Evolutionary conservation across 2,113 vertebrate species (phyloP).

Genomic region (Paramisgurnus dabryanus): DNA sequence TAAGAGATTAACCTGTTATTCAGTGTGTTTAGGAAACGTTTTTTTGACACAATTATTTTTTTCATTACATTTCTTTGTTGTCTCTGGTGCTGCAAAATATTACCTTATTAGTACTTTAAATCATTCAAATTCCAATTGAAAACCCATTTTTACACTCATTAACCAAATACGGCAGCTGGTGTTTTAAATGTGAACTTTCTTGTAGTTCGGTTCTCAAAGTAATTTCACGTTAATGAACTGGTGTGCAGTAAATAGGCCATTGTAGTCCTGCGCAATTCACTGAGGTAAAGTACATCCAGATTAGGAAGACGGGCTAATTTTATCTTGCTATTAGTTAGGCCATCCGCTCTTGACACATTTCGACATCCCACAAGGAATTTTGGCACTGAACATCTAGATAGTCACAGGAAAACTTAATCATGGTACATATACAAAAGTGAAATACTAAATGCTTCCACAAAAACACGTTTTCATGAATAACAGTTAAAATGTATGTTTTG

Average conservation of each 20-base stretch:
- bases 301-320: conserved; percentile 29
- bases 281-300: conserved; percentile 22
- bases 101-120: not conserved
- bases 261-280: conserved; percentile 15
- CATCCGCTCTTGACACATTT: conserved; percentile 37
- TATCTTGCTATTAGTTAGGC: conserved; percentile 34
- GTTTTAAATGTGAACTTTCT: not conserved
- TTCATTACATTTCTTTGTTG: not conserved
- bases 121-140: not conserved
- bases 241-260: conserved; percentile 15
- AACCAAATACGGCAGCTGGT: not conserved
- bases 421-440: too few species aligned
- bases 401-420: too few species aligned
- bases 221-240: not conserved
- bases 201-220: not conserved
- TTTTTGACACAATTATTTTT: too few species aligned
- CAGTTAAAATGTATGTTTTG: too few species aligned
- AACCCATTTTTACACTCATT: not conserved
- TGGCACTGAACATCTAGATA: not conserved
- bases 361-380: conserved; percentile 23
- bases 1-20: too few species aligned
- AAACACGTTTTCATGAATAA: too few species aligned
- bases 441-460: too few species aligned
- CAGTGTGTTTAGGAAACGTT: too few species aligned
- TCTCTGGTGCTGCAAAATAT: not conserved